These are phyloP conservation scores for Hydropotes inermis DNA, from an alignment of 2,113 vertebrate species.

Conservation along the genomic window DNA sequence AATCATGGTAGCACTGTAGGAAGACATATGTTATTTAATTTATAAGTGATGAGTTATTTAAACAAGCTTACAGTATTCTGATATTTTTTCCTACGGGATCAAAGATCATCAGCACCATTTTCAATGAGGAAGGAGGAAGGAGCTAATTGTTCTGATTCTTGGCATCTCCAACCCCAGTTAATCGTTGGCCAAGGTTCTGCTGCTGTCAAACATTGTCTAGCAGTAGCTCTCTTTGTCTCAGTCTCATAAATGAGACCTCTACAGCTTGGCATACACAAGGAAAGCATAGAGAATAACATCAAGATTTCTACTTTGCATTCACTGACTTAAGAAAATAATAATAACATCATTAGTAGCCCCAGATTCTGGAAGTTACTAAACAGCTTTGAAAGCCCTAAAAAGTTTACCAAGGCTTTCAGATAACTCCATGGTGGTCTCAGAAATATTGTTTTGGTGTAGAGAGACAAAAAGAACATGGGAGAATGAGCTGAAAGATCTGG, in stretches of 20 bases:
- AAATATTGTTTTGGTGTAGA: neutral
- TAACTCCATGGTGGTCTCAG: neutral
- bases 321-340: slow-evolving; percentile 2
- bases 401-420: neutral
- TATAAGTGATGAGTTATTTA: neutral
- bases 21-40: neutral
- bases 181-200: neutral
- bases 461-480: neutral
- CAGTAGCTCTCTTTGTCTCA: neutral
- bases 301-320: slow-evolving; percentile 34
- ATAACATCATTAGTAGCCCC: neutral
- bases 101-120: neutral
- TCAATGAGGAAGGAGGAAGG: neutral
- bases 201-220: neutral
- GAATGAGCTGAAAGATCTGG: neutral
- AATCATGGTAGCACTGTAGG: neutral
- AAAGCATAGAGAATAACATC: slow-evolving; percentile 12
- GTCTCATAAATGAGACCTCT: slow-evolving; percentile 30
- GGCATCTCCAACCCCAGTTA: neutral
- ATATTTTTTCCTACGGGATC: neutral
- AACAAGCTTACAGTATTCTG: neutral
- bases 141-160: neutral
- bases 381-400: neutral
- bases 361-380: slow-evolving; percentile 11
- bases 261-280: neutral